Conservation (phyloP, 2,797 vertebrate species). For the Hyperoplus lanceolatus region DNA sequence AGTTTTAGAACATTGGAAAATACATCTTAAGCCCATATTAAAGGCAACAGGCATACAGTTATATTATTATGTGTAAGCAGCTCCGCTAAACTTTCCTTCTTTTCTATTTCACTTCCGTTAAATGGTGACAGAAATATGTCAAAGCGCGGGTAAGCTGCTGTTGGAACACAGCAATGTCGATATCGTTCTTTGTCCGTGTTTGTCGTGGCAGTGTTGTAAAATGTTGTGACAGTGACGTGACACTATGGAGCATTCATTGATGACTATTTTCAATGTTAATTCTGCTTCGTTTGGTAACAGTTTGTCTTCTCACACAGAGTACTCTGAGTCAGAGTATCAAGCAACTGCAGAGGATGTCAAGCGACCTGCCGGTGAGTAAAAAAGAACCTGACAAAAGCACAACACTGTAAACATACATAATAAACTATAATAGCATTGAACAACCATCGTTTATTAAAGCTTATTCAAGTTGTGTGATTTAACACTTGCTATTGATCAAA, state of each 20-base stretch:
- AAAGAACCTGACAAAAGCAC: background rate
- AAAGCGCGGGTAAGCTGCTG: conserved; percentile 89
- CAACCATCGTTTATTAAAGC: background rate
- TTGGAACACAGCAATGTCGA: conserved; percentile 13
- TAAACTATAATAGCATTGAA: background rate
- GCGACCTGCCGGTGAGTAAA: conserved; percentile 87
- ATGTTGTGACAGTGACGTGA: conserved; percentile 35
- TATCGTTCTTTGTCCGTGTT: conserved; percentile 30
- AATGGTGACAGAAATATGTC: conserved; percentile 91
- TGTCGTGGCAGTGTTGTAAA: conserved; percentile 30
- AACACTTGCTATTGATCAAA: background rate
- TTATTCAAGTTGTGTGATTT: background rate
- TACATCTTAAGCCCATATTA: background rate
- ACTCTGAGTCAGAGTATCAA: conserved; percentile 87
- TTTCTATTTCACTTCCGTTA: conserved; percentile 66
- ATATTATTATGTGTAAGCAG: background rate
- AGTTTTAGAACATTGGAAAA: background rate
- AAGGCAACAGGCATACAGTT: background rate
- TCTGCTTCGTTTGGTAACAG: background rate
- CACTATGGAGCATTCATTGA: background rate
- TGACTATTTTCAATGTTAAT: background rate
- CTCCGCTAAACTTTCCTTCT: conserved; percentile 40
- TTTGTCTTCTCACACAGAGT: conserved; percentile 80
- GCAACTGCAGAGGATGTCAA: conserved; percentile 86
- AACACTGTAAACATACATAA: no score